Base-by-base conservation (phyloP, 30 jellyfish, hydroid and myxozoan genomes). In the Morbakka virulenta region DNA sequence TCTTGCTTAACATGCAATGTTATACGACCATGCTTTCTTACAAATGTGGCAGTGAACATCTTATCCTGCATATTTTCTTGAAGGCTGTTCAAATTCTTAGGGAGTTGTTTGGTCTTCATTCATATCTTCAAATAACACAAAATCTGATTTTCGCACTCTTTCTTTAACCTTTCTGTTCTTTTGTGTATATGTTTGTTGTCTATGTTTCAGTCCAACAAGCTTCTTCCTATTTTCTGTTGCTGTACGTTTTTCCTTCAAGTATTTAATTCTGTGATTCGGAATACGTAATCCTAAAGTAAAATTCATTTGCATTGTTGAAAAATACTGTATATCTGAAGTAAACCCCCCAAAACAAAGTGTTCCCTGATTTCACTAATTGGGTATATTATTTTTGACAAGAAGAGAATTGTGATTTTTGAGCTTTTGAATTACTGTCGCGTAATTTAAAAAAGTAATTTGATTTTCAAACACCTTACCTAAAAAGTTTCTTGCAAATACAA, bases 271-370 rank as follows among this genome's bases (percentile, higher is more conserved):
- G 0, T 0, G 2, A 29, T 74, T 28, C 0, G 22, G 64, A 23
- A 35, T 9, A n/a, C 52, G 52, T n/a, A 2, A 22, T 25, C 28
- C 85, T 73, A 61, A 47, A 33, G 26, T 57, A 57, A 12, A 24
- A 31, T 34, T 26, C 1, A 0, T 0, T 14, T 25, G 67, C 0
- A 69, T 52, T 0, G 86, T 74, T 29, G 86, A 74, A 0, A 74
- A 69, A 74, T 74, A 74, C 32, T 74, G 86, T 1, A 28, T 26
- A 9, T 74, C 86, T 0, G 86, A 76, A 62, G 57, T 52, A 32
- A 74, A 74, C 29, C 86, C 86, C 51, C 6, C 30, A 74, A 52
- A 2, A 74, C 11, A 9, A 74, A 76, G 2, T 22, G 57, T 28
- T 51, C 80, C 22, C 79, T 61, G 32, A 0, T 32, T 1, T 52